Evolutionary conservation across 2,888 invertebrate genomes (phyloP), one percentile per base, ranked within the genome.

Genomic region (Stenotaenia linearis): DNA sequence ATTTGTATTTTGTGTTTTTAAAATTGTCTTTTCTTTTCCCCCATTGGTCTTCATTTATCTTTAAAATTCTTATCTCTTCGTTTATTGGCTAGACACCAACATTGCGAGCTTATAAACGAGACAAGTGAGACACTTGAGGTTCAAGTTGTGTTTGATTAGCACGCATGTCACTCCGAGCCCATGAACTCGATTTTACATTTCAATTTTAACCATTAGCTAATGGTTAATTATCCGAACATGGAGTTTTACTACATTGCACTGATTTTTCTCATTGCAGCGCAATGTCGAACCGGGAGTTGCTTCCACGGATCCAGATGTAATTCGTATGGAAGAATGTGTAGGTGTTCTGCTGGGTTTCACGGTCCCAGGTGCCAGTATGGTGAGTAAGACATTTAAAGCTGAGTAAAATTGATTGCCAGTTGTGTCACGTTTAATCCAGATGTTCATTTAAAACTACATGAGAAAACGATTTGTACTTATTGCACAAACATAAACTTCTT

Each of bases 281-380:
- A 85, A 81, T 88, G 88, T 82, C 84, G 85, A 79, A 81, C 84
- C 35, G 86, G 85, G n/a, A 81, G 85, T 45, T 88, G 88, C 81
- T 85, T 86, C 81, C 88, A 88, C 83, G 88, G 88, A 9, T 88
- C 88, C 23, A 84, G 84, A 7, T 88, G 88, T 83, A 81, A 81
- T 15, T 83, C 83, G 3, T 84, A 85, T 77, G 84, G 84, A n/a
- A 85, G 85, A 78, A 82, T 86, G 69, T 88, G 88, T 82, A 82
- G 84, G 12, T 88, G 88, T 82, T 83, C 84, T 0, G 78, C 82
- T 0, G 88, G 88, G 5, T 88, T 86, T 83, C 86, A 87, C 78
- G 88, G 88, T n/a, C 83, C 85, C 10, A 82, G 86, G 21, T 88
- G 88, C 81, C 88, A 88, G 83, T 87, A 87, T 81, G 88, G 88